A percentile compares a stretch with the other conserved stretches of the same genome.
phyloP scores from a whole-genome alignment of 2,888 invertebrate genomes.

The Esperia sulphurella region DNA sequence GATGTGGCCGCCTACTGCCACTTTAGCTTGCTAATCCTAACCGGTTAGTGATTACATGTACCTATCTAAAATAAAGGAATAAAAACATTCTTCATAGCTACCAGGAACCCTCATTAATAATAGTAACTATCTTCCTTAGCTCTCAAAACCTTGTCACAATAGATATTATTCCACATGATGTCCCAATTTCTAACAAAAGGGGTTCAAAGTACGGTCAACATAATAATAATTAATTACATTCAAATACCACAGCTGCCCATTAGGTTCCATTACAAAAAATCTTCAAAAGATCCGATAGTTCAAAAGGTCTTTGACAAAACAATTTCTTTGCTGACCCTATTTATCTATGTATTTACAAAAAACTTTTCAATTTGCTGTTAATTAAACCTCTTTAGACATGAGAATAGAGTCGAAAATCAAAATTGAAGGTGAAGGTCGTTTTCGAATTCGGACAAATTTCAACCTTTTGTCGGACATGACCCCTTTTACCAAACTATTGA shows the following conservation, averaged over 20 bases:
- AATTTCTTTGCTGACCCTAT: conserved; percentile 49
- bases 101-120: no score
- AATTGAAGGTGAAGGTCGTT: neutral
- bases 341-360: neutral
- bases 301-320: conserved; percentile 24
- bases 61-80: no score
- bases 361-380: neutral
- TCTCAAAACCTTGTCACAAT: no score
- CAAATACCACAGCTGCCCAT: conserved; percentile 54
- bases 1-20: no score
- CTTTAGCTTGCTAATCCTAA: no score
- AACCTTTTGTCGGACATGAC: conserved; percentile 20
- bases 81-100: no score
- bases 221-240: conserved; percentile 22
- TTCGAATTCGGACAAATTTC: neutral
- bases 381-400: neutral
- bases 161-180: no score
- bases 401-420: neutral
- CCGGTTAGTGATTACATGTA: no score
- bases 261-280: conserved; percentile 33
- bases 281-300: conserved; percentile 24
- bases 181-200: neutral
- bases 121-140: no score
- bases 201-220: neutral
- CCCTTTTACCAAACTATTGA: conserved; percentile 22